Conservation (phyloP, 2,797 vertebrate genomes). For the Melanotaenia trifasciata region DNA sequence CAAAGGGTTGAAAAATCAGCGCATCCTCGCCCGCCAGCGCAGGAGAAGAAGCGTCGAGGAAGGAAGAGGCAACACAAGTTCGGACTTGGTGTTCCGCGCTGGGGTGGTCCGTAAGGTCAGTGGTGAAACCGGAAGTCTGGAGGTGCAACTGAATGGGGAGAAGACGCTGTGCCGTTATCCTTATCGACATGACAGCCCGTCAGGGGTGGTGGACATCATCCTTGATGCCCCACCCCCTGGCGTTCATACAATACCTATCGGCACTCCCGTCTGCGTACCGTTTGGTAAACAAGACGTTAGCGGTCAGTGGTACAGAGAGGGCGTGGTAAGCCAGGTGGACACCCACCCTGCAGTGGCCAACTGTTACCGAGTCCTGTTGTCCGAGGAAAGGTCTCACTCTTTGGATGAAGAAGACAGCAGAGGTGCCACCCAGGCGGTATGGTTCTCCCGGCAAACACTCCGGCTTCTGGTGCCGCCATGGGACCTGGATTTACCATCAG, state of each 20-base stretch:
- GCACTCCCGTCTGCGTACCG: constrained; percentile 87
- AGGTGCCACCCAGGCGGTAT: constrained; percentile 77
- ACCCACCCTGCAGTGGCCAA: constrained; percentile 86
- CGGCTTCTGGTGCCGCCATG: constrained; percentile 89
- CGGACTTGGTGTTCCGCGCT: constrained; percentile 80
- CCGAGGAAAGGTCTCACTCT: constrained; percentile 65
- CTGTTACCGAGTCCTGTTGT: constrained; percentile 87
- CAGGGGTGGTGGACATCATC: constrained; percentile 84
- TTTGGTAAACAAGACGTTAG: constrained; percentile 70
- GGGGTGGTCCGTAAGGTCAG: constrained; percentile 89
- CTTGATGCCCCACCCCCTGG: constrained; percentile 87
- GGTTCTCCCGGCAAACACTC: constrained; percentile 87
- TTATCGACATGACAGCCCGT: constrained; percentile 73
- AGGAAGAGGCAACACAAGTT: constrained; percentile 59
- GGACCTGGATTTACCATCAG: constrained; percentile 82
- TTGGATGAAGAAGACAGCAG: constrained; percentile 64
- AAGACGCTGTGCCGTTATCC: constrained; percentile 81
- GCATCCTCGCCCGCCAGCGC: constrained; percentile 85
- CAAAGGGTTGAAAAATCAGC: constrained; percentile 88
- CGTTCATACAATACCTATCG: constrained; percentile 81
- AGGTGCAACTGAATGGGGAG: constrained; percentile 89
- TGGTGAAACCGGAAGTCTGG: constrained; percentile 84
- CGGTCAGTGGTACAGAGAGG: constrained; percentile 85
- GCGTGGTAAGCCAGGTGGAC: constrained; percentile 88
- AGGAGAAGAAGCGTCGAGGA: constrained; percentile 60